Base-by-base conservation (phyloP, 2,797 vertebrate genomes). In the Gymnopithys bicolor region DNA sequence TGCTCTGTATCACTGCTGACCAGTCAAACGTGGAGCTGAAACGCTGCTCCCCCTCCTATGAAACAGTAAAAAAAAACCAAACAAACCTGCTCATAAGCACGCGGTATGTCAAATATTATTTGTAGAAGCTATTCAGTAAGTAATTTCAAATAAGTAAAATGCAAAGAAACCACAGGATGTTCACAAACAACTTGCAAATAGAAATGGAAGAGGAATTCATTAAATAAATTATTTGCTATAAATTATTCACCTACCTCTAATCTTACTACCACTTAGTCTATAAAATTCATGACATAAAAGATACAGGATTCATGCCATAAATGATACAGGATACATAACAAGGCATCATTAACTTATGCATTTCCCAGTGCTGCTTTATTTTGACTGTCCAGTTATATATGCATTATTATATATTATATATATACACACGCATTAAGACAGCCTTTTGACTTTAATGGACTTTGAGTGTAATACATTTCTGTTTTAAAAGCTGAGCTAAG, bases 161-260 rank as follows among this genome's bases (percentile, higher is more conserved):
- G 80, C 60, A 73, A 93, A 90, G 85, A 95, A 96, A 90, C 91
- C 74, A 18, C 94, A 94, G 90, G 89, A 88, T 90, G 87, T 64
- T 96, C 91, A 76, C 83, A 96, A 96, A 89, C 89, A 95, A 83
- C 91, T 96, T 94, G 83, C 93, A 95, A 95, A 95, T 86, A 87
- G 91, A 94, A 93, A 95, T 96, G 87, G 89, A 97, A 95, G 77
- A 91, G 70, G 95, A 96, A 96, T 97, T 96, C 89, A 97, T 96
- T 95, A 97, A 95, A 97, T 96, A 96, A 96, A 94, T 97, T 94
- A 97, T 96, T 94, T 92, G 73, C 56, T 79, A 94, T 96, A 94
- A 97, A 97, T 97, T 95, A 96, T 96, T 96, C 87, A 97, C 93
- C 87, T 90, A 75, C 87, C 89, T 94, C 80, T 96, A 95, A 94